Conservation (phyloP, 2,113 vertebrate species). For the Syrmaticus mikado region DNA sequence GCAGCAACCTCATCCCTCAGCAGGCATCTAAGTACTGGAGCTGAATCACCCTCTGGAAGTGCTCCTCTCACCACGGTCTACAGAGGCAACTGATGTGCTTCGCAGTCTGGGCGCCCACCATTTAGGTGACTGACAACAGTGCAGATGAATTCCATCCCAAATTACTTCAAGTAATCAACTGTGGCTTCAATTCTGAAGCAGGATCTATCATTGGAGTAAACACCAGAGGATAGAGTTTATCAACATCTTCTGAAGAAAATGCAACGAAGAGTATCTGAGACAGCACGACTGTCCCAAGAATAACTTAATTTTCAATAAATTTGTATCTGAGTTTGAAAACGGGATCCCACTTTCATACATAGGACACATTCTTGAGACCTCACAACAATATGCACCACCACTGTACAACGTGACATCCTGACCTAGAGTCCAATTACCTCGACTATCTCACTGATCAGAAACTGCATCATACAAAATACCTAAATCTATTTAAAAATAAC, state of each 20-base stretch:
- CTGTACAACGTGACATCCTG: conserved; percentile 32
- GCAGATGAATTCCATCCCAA: conserved; percentile 42
- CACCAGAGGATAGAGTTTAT: neutral
- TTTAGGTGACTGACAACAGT: neutral
- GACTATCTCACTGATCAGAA: conserved; percentile 2
- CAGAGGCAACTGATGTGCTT: neutral
- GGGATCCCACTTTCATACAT: conserved; percentile 17
- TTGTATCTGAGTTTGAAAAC: conserved; percentile 9
- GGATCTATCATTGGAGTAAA: conserved; percentile 44
- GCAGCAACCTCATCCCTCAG: neutral
- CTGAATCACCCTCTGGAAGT: neutral
- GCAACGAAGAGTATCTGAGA: conserved; percentile 14
- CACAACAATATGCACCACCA: conserved; percentile 41
- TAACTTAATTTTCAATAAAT: conserved; percentile 17
- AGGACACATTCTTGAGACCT: conserved; percentile 39
- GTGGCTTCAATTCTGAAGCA: conserved; percentile 64
- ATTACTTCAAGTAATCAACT: conserved; percentile 68
- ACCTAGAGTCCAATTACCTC: neutral
- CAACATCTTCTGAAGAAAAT: conserved; percentile 31
- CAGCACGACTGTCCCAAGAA: neutral
- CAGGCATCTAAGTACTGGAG: neutral
- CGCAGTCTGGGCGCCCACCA: neutral
- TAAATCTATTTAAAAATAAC: conserved; percentile 3
- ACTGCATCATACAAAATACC: conserved; percentile 35
- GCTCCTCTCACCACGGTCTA: neutral